phyloP scores from a whole-genome alignment of 2,797 vertebrate species.

The Lutjanus campechanus region DNA sequence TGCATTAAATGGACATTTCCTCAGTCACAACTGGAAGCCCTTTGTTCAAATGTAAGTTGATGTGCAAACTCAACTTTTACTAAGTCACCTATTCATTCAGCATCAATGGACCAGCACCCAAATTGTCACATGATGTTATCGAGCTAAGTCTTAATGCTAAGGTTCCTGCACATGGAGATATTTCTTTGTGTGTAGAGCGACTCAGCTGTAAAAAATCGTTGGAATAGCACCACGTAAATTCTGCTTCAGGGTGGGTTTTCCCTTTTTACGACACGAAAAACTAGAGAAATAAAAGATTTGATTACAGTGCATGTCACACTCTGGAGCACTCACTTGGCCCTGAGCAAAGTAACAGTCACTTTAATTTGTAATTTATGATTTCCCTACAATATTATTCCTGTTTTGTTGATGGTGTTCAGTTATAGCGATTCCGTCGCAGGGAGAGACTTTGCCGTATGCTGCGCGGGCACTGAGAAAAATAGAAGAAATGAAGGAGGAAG shows the following conservation, averaged over 20 bases:
- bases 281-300: conserved; percentile 50
- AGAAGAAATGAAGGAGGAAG: background rate
- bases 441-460: background rate
- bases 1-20: background rate
- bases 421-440: conserved; percentile 6
- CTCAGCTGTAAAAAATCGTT: conserved; percentile 30
- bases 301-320: conserved; percentile 52
- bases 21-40: conserved; percentile 1
- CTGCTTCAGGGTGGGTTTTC: conserved; percentile 40
- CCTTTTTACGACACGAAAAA: conserved; percentile 29
- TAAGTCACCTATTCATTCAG: conserved; percentile 11
- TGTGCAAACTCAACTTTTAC: background rate
- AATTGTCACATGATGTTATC: conserved; percentile 19
- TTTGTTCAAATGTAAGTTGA: background rate
- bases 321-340: conserved; percentile 44
- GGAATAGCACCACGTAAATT: conserved; percentile 12
- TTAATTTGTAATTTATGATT: conserved; percentile 61
- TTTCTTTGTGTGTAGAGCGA: conserved; percentile 10
- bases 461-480: background rate
- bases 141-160: background rate
- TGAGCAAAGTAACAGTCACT: conserved; percentile 55
- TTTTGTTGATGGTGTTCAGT: conserved; percentile 39
- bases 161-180: background rate
- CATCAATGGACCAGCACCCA: background rate
- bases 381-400: conserved; percentile 35